Evolutionary conservation across 2,797 vertebrate genomes (phyloP), one percentile per base, ranked within the genome.

Genomic region (Perodicticus potto): DNA sequence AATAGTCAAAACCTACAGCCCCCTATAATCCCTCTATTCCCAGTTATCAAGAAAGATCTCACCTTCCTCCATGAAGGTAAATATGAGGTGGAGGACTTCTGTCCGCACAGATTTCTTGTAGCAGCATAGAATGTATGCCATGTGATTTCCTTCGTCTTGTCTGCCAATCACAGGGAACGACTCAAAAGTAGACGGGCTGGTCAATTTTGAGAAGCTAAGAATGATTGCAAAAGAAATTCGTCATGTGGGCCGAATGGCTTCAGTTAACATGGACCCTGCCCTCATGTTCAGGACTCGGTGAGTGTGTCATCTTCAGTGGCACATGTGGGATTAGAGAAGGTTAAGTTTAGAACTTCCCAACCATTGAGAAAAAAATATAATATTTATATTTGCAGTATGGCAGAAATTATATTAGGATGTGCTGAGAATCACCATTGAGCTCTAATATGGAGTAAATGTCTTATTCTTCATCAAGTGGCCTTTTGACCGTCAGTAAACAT

Each of bases 211-310:
- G 98, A 99, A 99, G 98, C 98, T 99, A 95, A 98, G 99, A 96
- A 99, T 99, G 99, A 99, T 99, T 63, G 99, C 99, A 9, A 99
- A 99, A 98, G 99, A 99, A 98, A 99, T 99, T 37, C 99, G 99
- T 55, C 99, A 99, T 0, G 99, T 99, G 0, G 99, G 99, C 27
- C 99, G 99, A 96, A 99, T 99, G 99, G 99, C 99, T 0, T 99
- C 99, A 0, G 99, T 99, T 63, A 99, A 99, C 98, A 99, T 99
- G 99, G 99, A 99, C 98, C 99, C 99, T 1, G 99, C 99, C 34
- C 99, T 99, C 81, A 99, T 99, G 99, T 99, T 99, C 97, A 98
- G 99, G 92, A 99, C 99, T 13, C 99, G 99, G 99, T 99, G 97
- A 91, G 97, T 83, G 34, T 88, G 17, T 92, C 88, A 0, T 74